phyloP scores from a whole-genome alignment of 2,888 invertebrate species.

The Sphaerophoria taeniata region DNA sequence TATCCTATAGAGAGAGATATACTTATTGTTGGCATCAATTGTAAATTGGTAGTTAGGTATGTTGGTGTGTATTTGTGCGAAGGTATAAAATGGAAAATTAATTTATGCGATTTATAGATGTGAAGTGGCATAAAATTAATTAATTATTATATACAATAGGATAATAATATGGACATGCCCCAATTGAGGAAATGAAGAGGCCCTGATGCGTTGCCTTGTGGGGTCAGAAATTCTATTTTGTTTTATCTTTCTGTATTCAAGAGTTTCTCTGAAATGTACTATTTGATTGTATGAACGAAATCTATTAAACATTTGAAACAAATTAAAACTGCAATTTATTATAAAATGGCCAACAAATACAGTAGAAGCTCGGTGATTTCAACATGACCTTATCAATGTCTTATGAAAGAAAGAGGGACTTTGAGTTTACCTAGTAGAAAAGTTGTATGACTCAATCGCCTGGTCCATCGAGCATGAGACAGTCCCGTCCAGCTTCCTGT shows the following conservation, averaged over 20 bases:
- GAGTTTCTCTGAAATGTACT: background rate
- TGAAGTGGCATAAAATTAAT: constrained; percentile 62
- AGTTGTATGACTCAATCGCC: too few species aligned
- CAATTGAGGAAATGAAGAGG: constrained; percentile 27
- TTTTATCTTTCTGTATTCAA: background rate
- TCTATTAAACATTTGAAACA: constrained; percentile 51
- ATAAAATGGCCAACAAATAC: background rate
- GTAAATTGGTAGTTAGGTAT: too few species aligned
- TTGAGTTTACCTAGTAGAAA: too few species aligned
- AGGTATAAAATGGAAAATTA: constrained; percentile 37
- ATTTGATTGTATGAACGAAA: background rate
- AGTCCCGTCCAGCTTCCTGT: too few species aligned
- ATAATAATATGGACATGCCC: background rate
- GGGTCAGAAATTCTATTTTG: constrained; percentile 24
- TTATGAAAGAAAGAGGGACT: too few species aligned
- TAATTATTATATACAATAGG: constrained; percentile 37
- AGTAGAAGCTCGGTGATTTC: background rate
- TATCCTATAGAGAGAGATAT: background rate
- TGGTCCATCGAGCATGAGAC: too few species aligned
- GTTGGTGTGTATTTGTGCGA: too few species aligned
- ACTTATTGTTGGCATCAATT: too few species aligned
- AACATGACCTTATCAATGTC: background rate
- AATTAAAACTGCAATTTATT: constrained; percentile 47
- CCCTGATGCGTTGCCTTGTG: constrained; percentile 11
- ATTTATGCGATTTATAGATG: constrained; percentile 63